Percentiles rank a stretch among this genome's conserved stretches.
Evolutionary conservation across 2,113 vertebrate genomes (phyloP).

Genomic region (Cettia cetti): DNA sequence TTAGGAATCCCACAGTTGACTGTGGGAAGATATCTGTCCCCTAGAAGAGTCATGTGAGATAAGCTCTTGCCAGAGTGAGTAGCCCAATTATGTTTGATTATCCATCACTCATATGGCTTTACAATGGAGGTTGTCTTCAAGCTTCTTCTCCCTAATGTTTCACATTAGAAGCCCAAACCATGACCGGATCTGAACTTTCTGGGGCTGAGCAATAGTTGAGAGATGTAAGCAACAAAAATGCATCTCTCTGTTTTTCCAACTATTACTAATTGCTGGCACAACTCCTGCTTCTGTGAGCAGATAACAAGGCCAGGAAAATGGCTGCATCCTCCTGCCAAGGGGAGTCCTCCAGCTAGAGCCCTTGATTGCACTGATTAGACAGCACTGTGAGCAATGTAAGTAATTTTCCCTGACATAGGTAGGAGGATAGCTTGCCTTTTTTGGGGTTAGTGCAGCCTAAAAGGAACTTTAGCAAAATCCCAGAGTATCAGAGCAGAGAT

Average conservation of each 20-base stretch:
- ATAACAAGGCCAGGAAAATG: neutral
- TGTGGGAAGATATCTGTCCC: constrained; percentile 1
- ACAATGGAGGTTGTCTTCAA: neutral
- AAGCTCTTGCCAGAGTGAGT: neutral
- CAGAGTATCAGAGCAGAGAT: neutral
- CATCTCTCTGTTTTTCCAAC: neutral
- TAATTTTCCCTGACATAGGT: neutral
- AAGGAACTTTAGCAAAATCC: neutral
- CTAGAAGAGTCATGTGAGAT: neutral
- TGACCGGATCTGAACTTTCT: neutral
- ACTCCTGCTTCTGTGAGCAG: neutral
- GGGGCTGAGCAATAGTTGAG: neutral
- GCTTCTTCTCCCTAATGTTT: neutral
- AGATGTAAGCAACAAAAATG: neutral
- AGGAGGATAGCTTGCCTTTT: neutral
- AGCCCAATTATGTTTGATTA: neutral
- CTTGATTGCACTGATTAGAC: neutral
- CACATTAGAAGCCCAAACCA: neutral
- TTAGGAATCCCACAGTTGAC: neutral
- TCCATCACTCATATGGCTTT: neutral
- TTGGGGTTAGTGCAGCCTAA: neutral
- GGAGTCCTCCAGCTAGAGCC: neutral
- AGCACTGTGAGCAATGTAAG: neutral
- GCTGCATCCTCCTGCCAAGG: neutral
- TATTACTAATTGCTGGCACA: neutral